Conservation (phyloP, 2,113 vertebrate genomes). For the Cryptomyrus ogoouensis region DNA sequence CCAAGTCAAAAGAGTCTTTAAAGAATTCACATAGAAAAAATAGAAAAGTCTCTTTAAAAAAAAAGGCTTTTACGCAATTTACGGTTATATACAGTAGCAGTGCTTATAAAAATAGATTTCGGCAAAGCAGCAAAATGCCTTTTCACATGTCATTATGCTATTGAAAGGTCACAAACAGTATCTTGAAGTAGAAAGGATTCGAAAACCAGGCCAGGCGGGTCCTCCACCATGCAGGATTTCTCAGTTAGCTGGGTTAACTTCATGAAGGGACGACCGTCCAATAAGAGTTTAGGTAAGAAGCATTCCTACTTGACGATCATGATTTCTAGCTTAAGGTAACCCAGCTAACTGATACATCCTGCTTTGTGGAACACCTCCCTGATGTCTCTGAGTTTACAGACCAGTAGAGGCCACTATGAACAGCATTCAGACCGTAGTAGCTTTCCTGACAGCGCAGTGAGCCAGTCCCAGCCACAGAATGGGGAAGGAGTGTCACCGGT, state of each 20-base stretch:
- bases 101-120: slow-evolving; percentile 57
- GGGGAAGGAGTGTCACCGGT: slow-evolving; percentile 47
- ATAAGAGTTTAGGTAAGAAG: neutral
- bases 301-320: neutral
- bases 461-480: neutral
- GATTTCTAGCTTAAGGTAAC: neutral
- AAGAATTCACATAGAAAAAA: slow-evolving; percentile 14
- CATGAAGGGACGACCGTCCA: neutral
- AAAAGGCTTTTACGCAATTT: slow-evolving; percentile 25
- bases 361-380: neutral
- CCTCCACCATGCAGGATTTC: neutral
- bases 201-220: neutral
- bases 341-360: neutral
- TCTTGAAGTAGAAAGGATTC: slow-evolving; percentile 32
- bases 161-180: slow-evolving; percentile 31
- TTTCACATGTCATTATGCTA: slow-evolving; percentile 7
- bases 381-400: neutral
- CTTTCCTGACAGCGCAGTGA: neutral
- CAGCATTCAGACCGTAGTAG: neutral
- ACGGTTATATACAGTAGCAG: slow-evolving; percentile 40
- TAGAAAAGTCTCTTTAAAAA: slow-evolving; percentile 34
- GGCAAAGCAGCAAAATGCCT: slow-evolving; percentile 55
- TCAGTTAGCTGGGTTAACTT: neutral
- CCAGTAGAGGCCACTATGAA: neutral
- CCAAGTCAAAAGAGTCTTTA: neutral